phyloP scores from a whole-genome alignment of 2,113 vertebrate genomes.

The Oreochromis tanganicae region DNA sequence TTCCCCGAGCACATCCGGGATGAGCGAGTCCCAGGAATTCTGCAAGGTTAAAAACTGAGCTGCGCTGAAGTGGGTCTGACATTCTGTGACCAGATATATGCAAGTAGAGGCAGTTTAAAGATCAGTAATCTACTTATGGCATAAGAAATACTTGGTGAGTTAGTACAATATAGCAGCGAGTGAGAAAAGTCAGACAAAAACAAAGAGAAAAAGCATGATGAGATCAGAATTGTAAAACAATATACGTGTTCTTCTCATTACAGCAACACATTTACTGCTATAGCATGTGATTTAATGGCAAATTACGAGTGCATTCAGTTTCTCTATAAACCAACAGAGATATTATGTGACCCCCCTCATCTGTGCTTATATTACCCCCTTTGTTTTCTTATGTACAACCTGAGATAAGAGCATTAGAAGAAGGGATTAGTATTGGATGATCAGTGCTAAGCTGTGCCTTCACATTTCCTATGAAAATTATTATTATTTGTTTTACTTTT shows the following conservation, averaged over 20 bases:
- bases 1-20: neutral
- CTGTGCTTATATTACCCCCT: conserved; percentile 18
- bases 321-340: neutral
- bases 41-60: neutral
- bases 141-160: conserved; percentile 38
- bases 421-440: neutral
- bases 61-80: conserved; percentile 11
- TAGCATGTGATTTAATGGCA: conserved; percentile 2
- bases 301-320: conserved; percentile 14
- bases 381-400: conserved; percentile 28
- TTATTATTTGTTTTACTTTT: neutral
- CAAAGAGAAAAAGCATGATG: neutral
- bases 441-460: conserved; percentile 9
- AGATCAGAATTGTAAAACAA: conserved; percentile 6
- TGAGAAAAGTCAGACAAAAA: neutral
- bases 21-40: neutral
- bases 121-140: conserved; percentile 53
- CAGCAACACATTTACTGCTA: conserved; percentile 32
- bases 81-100: conserved; percentile 3
- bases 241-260: conserved; percentile 27
- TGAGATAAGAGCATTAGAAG: conserved; percentile 45
- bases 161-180: conserved; percentile 50
- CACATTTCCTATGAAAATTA: neutral
- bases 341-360: neutral
- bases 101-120: conserved; percentile 42